Conservation (phyloP, 2,797 vertebrate genomes). For the Antrozous pallidus region DNA sequence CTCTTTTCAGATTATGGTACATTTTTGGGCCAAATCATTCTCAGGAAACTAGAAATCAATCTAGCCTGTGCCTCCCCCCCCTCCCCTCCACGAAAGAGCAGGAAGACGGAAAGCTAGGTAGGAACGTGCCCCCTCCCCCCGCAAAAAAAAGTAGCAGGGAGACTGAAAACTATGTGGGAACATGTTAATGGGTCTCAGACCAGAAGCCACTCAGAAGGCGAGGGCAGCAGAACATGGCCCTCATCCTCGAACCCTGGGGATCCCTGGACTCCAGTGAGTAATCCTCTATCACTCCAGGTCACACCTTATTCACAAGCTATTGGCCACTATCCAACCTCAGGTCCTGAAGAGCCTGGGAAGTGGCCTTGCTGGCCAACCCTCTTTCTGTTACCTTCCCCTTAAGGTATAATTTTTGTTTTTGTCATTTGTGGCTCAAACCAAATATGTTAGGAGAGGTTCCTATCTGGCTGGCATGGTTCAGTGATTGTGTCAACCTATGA, state of each 20-base stretch:
- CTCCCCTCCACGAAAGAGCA: neutral
- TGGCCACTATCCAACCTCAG: neutral
- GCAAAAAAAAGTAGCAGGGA: neutral
- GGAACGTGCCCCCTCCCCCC: no score
- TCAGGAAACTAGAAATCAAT: neutral
- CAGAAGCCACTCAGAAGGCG: neutral
- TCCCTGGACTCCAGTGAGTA: neutral
- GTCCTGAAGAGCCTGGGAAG: neutral
- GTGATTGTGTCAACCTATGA: no score
- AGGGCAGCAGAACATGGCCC: neutral
- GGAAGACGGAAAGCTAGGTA: neutral
- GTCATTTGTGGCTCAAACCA: neutral
- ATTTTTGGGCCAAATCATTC: neutral
- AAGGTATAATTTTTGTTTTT: neutral
- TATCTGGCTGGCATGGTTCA: no score
- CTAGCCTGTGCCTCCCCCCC: neutral
- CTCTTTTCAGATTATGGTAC: neutral
- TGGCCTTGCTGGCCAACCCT: neutral
- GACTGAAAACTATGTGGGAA: neutral
- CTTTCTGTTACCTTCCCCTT: neutral
- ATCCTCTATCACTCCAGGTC: neutral
- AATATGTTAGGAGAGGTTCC: neutral
- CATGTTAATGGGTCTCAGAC: neutral
- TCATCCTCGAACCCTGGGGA: neutral
- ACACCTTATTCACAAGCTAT: no score